Evolutionary conservation across 2,113 vertebrate species (phyloP).

Genomic region (Vulpes vulpes): DNA sequence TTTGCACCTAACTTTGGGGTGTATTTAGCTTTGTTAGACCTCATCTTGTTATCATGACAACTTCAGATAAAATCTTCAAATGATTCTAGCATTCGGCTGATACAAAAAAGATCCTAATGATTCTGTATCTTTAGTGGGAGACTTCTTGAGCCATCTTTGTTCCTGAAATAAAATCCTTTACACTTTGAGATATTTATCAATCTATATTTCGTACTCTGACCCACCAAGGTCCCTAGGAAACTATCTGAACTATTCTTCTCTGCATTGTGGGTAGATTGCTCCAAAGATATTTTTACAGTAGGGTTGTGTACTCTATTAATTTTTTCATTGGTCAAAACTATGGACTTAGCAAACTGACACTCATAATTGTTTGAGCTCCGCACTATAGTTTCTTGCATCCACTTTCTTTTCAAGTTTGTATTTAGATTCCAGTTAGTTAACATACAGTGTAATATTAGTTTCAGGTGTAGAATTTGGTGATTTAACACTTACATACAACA

Average conservation of each 20-base stretch:
- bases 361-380: not conserved
- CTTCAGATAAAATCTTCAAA: constrained; percentile 10
- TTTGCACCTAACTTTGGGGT: not conserved
- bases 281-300: not conserved
- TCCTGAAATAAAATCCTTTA: not conserved
- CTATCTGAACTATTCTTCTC: not conserved
- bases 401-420: not conserved
- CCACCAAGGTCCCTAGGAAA: not conserved
- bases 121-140: not conserved
- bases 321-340: not conserved
- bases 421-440: not conserved
- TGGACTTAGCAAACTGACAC: not conserved
- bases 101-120: not conserved
- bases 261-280: not conserved
- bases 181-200: not conserved
- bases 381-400: not conserved
- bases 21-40: not conserved
- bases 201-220: not conserved
- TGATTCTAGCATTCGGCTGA: not conserved
- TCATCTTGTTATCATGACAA: not conserved
- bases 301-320: not conserved
- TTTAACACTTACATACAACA: not conserved
- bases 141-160: not conserved
- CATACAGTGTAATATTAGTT: not conserved
- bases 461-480: not conserved